These are phyloP conservation scores for Nothocercus julius DNA, from an alignment of 2,113 vertebrate genomes.

Conservation along the genomic window DNA sequence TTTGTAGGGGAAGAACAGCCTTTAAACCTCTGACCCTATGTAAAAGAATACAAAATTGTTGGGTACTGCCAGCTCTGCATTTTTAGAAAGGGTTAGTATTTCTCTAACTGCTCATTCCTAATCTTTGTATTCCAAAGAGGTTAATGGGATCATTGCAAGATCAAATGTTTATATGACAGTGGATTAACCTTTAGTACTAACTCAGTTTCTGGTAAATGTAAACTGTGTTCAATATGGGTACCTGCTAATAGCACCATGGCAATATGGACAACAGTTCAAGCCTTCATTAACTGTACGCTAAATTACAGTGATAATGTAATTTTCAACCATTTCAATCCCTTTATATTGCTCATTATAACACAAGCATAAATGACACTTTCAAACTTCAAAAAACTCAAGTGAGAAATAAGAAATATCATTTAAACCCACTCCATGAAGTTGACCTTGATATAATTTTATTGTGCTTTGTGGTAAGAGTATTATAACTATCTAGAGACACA, in stretches of 20 bases:
- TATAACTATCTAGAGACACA: not conserved
- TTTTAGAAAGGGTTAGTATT: conserved; percentile 42
- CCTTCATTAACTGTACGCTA: conserved; percentile 47
- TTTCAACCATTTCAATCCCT: conserved; percentile 4
- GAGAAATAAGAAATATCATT: conserved; percentile 19
- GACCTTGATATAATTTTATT: conserved; percentile 22
- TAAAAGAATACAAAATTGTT: not conserved
- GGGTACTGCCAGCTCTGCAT: not conserved
- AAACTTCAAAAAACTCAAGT: not conserved
- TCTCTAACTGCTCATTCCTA: conserved; percentile 12
- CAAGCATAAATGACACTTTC: not conserved
- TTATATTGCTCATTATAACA: not conserved
- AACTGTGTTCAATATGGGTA: conserved; percentile 17
- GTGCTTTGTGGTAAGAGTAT: not conserved
- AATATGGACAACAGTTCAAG: conserved; percentile 35
- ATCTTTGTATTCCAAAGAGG: conserved; percentile 17
- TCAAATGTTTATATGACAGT: conserved; percentile 56
- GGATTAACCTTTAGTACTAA: conserved; percentile 66
- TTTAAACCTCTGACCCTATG: not conserved
- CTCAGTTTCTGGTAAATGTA: conserved; percentile 13
- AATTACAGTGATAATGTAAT: conserved; percentile 41
- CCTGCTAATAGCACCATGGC: not conserved
- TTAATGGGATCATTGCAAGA: conserved; percentile 67
- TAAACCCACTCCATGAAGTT: not conserved
- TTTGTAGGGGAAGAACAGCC: not conserved